A percentile compares a stretch with the other conserved stretches of the same genome.
Conservation (phyloP, 2,113 vertebrate genomes). For the Rhea americana region DNA sequence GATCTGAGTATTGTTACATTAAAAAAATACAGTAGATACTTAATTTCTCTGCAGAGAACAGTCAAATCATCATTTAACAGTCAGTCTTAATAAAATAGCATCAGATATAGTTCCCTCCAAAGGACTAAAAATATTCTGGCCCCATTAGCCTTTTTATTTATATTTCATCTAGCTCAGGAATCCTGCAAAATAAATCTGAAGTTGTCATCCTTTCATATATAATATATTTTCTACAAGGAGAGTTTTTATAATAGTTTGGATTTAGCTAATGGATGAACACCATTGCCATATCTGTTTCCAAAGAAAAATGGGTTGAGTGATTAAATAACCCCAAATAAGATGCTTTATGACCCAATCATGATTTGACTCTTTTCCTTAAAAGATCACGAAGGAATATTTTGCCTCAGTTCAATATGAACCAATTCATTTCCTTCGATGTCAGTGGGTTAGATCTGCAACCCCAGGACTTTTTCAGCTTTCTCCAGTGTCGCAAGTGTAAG, state of each 20-base stretch:
- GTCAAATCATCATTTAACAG: background rate
- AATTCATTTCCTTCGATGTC: background rate
- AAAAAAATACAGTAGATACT: background rate
- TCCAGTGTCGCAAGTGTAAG: background rate
- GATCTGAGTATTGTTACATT: background rate
- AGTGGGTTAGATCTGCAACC: background rate
- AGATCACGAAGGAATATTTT: background rate
- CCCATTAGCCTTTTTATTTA: background rate
- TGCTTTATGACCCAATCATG: background rate
- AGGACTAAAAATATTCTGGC: conserved; percentile 9
- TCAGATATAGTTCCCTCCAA: background rate
- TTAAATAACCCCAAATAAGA: background rate
- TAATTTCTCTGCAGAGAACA: background rate
- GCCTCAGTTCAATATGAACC: background rate
- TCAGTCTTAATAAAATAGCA: background rate
- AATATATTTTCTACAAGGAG: background rate
- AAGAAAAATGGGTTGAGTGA: background rate
- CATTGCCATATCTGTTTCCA: background rate
- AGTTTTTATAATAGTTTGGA: background rate
- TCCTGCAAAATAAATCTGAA: background rate
- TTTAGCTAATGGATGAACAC: background rate
- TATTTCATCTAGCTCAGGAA: background rate
- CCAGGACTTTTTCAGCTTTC: background rate
- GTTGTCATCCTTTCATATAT: background rate
- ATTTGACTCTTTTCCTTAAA: background rate